Evolutionary conservation across 2,797 vertebrate genomes (phyloP).

Genomic region (Tenualosa thibaudeaui): DNA sequence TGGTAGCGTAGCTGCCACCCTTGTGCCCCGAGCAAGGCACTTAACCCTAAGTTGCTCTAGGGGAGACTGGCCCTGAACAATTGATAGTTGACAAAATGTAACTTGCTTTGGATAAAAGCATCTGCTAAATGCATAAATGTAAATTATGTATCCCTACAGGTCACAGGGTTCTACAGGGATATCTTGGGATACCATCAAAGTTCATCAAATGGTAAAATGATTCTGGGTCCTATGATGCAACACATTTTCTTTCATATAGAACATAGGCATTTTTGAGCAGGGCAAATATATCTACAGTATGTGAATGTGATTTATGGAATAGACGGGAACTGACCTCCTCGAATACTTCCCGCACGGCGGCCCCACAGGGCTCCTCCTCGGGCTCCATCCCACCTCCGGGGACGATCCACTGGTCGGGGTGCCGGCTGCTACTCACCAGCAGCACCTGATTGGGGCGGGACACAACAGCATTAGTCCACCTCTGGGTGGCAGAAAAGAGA

Average conservation of each 20-base stretch:
- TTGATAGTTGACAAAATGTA: too few relatives aligned
- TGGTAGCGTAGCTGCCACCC: too few relatives aligned
- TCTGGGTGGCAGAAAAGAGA: not conserved
- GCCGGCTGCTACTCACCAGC: conserved; percentile 85
- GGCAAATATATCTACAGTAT: too few relatives aligned
- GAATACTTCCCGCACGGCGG: conserved; percentile 84
- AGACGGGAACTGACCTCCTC: conserved; percentile 79
- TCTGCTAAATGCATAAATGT: too few relatives aligned
- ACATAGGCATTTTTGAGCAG: too few relatives aligned
- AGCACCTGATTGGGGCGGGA: conserved; percentile 65
- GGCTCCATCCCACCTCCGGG: conserved; percentile 88
- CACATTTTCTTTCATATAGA: not conserved
- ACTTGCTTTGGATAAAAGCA: too few relatives aligned
- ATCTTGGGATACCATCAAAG: not conserved
- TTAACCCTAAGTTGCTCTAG: too few relatives aligned
- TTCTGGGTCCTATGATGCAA: not conserved
- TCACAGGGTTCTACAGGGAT: not conserved
- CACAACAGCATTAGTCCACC: not conserved
- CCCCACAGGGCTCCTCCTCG: conserved; percentile 83
- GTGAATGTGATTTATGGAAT: not conserved
- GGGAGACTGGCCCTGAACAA: too few relatives aligned
- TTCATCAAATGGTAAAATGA: not conserved
- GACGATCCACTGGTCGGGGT: conserved; percentile 88
- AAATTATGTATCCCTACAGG: not conserved
- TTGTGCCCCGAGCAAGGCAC: too few relatives aligned